These are phyloP conservation scores for Gibbula magus DNA, from an alignment of 2,888 invertebrate species.

Conservation along the genomic window DNA sequence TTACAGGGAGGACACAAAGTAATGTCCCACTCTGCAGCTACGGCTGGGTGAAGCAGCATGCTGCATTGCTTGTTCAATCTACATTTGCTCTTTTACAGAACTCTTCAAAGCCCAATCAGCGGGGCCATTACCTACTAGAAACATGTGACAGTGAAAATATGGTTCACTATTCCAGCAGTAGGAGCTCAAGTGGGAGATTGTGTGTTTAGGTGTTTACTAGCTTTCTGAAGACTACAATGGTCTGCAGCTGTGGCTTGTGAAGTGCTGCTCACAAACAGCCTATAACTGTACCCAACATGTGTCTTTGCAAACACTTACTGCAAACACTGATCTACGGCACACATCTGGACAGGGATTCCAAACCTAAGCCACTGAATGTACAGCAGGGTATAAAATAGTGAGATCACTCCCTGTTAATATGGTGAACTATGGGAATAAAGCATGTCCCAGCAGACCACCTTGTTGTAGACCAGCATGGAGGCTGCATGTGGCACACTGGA, in stretches of 20 bases:
- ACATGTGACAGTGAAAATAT: not conserved
- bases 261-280: not conserved
- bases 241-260: not conserved
- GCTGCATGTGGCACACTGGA: too few species aligned
- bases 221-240: slow-evolving; percentile 1
- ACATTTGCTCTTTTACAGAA: not conserved
- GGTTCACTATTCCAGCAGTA: not conserved
- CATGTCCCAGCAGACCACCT: not conserved
- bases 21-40: not conserved
- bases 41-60: not conserved
- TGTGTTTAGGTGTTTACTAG: slow-evolving; percentile 7
- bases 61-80: not conserved
- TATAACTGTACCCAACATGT: not conserved
- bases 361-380: not conserved
- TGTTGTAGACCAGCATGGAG: not conserved
- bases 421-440: not conserved
- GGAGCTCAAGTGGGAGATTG: not conserved
- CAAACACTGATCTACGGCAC: not conserved
- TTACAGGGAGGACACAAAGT: not conserved
- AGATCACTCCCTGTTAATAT: not conserved
- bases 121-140: not conserved
- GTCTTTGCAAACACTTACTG: not conserved
- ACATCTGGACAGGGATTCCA: slow-evolving; percentile 5
- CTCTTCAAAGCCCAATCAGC: not conserved
- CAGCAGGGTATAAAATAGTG: not conserved